Conservation (phyloP, 2,888 invertebrate genomes). For the Encarsia formosa region DNA sequence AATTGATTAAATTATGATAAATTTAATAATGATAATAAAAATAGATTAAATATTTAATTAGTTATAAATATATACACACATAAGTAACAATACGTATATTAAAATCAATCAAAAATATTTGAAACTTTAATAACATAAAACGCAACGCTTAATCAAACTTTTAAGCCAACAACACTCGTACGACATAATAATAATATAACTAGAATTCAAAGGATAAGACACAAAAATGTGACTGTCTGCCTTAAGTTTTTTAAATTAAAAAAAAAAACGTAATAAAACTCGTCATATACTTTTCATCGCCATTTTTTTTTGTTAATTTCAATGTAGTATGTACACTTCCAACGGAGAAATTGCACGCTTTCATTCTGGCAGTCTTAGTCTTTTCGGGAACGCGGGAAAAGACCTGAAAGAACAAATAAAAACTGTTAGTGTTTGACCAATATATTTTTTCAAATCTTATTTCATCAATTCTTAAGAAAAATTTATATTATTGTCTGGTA, state of each 20-base stretch:
- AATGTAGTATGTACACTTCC: slow-evolving; percentile 17
- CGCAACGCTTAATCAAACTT: slow-evolving; percentile 13
- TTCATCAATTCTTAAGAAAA: no score
- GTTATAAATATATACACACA: slow-evolving; percentile 15
- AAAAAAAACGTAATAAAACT: not conserved
- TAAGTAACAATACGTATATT: slow-evolving; percentile 16
- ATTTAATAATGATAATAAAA: slow-evolving; percentile 17
- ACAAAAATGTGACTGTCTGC: slow-evolving; percentile 7
- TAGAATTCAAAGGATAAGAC: slow-evolving; percentile 11
- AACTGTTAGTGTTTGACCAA: not conserved
- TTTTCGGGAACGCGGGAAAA: slow-evolving; percentile 17
- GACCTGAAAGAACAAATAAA: slow-evolving; percentile 9
- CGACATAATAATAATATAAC: slow-evolving; percentile 12
- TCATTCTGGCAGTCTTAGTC: slow-evolving; percentile 17
- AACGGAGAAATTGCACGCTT: slow-evolving; percentile 6
- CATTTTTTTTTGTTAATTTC: no score
- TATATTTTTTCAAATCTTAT: no score
- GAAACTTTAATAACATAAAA: slow-evolving; percentile 10
- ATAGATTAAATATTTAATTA: slow-evolving; percentile 3
- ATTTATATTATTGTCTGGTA: no score
- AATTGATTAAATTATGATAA: slow-evolving; percentile 10
- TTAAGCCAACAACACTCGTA: slow-evolving; percentile 20
- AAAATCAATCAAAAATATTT: slow-evolving; percentile 13
- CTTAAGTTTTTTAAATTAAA: slow-evolving; percentile 10
- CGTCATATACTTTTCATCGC: no score